A percentile compares a stretch with the other conserved stretches of the same genome.
Evolutionary conservation across 2,888 invertebrate species (phyloP).

Genomic region (Lingula anatina): DNA sequence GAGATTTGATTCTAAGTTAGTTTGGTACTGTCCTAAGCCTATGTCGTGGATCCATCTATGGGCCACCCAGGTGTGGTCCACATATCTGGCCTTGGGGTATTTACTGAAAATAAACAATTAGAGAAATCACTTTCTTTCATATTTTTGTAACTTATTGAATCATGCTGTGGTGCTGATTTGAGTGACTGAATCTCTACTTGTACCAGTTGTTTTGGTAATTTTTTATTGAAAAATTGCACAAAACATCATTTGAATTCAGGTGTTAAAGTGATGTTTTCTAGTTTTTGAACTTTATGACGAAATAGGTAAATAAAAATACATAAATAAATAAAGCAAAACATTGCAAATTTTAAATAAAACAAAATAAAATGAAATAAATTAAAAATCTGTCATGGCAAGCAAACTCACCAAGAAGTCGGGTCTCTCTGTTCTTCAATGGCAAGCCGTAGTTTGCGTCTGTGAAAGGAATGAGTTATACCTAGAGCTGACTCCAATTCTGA

Average conservation of each 20-base stretch:
- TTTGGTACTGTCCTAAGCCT: conserved; percentile 82
- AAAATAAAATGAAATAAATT: conserved; percentile 9
- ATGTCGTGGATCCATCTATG: conserved; percentile 89
- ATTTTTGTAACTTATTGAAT: too few relatives aligned
- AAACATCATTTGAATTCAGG: too few relatives aligned
- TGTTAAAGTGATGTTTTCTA: too few relatives aligned
- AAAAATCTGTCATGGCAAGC: too few relatives aligned
- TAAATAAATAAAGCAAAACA: not conserved
- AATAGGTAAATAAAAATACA: too few relatives aligned
- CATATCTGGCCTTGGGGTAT: conserved; percentile 79
- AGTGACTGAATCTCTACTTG: too few relatives aligned
- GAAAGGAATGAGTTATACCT: conserved; percentile 87
- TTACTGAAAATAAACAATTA: conserved; percentile 47
- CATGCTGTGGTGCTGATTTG: too few relatives aligned
- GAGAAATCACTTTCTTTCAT: too few relatives aligned
- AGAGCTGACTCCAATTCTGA: conserved; percentile 84
- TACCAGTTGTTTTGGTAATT: too few relatives aligned
- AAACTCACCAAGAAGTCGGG: conserved; percentile 62
- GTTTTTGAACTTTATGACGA: too few relatives aligned
- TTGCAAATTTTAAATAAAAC: not conserved
- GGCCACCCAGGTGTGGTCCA: conserved; percentile 90
- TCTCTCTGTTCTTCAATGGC: conserved; percentile 90
- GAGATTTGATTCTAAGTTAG: conserved; percentile 80
- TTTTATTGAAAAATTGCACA: too few relatives aligned
- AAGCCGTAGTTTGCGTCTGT: conserved; percentile 83